Conservation (phyloP, 2,797 vertebrate species). For the Thunnus albacares region DNA sequence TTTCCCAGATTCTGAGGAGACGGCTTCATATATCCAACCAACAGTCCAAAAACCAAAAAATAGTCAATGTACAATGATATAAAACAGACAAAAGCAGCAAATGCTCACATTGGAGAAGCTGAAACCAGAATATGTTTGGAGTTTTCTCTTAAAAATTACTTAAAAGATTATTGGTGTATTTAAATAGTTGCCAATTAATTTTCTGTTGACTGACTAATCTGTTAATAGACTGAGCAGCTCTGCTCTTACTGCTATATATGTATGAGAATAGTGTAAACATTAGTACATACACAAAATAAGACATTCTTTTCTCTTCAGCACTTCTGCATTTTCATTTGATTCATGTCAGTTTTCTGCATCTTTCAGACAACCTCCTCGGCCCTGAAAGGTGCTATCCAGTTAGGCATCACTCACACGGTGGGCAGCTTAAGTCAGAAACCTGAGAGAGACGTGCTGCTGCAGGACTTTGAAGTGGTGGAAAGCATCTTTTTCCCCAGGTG, state of each 20-base stretch:
- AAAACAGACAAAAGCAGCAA: neutral
- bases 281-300: neutral
- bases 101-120: no score
- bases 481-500: slow-evolving; percentile 96
- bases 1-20: neutral
- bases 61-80: neutral
- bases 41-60: neutral
- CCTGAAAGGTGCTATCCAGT: slow-evolving; percentile 95
- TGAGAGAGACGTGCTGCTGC: slow-evolving; percentile 96
- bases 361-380: slow-evolving; percentile 94
- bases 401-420: slow-evolving; percentile 95
- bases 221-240: neutral
- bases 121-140: no score
- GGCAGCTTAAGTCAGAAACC: slow-evolving; percentile 96
- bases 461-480: slow-evolving; percentile 98
- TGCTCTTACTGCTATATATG: neutral
- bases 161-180: neutral
- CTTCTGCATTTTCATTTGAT: neutral
- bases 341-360: neutral
- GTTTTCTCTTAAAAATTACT: neutral
- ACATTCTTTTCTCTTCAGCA: neutral
- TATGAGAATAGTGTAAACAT: neutral
- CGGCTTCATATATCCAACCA: neutral
- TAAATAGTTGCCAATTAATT: neutral
- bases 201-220: neutral